Evolutionary conservation across 2,113 vertebrate species (phyloP).

Genomic region (Falco punctatus): DNA sequence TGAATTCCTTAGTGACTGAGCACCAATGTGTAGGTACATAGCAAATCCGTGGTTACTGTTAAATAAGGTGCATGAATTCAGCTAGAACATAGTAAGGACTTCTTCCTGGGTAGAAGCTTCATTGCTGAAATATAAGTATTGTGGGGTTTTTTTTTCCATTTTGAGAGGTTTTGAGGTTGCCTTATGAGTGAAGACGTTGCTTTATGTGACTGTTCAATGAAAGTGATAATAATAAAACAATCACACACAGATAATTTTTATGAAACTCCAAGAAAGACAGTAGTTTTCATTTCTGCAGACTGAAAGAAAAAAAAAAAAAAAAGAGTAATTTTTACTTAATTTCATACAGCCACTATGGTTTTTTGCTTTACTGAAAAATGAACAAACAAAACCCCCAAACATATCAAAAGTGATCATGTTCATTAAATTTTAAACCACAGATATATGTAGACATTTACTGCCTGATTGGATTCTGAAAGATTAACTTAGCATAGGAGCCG

Average conservation of each 20-base stretch:
- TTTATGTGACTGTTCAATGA: background rate
- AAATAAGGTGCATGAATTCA: background rate
- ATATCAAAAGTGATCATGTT: background rate
- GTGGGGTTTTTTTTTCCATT: background rate
- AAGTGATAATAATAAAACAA: background rate
- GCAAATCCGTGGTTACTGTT: background rate
- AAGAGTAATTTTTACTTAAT: background rate
- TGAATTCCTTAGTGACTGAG: background rate
- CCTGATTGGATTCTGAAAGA: conserved; percentile 39
- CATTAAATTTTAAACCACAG: conserved; percentile 50
- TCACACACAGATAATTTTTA: background rate
- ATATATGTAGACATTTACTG: conserved; percentile 22
- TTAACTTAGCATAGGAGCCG: background rate
- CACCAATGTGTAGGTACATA: background rate
- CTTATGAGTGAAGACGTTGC: background rate
- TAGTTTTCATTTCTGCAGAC: background rate
- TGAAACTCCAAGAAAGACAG: background rate
- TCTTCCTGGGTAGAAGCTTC: background rate
- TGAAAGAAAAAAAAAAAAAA: background rate
- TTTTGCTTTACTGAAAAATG: background rate
- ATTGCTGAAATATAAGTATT: background rate
- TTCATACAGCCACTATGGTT: background rate
- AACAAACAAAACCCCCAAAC: background rate
- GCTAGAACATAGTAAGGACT: background rate
- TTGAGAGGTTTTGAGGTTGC: background rate